Evolutionary conservation across 2,888 invertebrate species (phyloP), one percentile per base, ranked within the genome.

Genomic region (Zelleria hepariella): DNA sequence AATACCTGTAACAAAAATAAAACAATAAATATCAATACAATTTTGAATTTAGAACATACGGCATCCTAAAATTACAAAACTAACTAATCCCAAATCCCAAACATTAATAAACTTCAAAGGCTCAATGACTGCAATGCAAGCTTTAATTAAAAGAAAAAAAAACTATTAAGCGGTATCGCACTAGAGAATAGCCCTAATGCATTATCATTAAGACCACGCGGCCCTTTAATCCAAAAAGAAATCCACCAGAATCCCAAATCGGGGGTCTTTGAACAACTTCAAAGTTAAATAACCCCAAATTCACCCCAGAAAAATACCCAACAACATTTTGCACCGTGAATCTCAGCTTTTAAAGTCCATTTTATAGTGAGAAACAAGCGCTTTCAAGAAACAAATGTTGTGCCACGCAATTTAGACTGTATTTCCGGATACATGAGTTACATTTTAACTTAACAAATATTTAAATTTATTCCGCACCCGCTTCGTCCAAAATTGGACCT

Each of bases 401-500:
- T 27, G 21, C 55, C 78, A 78, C 80, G 85, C 88, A 88, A 87
- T 87, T 87, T 86, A 78, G 83, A 86, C 87, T 86, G 86, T 87
- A 87, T 87, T 80, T 88, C 87, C 87, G 85, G 80, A 75, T 75
- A 86, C 88, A 88, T 85, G 87, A 79, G 88, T 87, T 82, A 87
- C 88, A 88, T 88, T 88, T 88, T 86, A 86, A 87, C 78, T 87
- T 86, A 82, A 86, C 88, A 86, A 86, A 87, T 82, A 86, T 86
- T 88, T 86, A 84, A 87, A 87, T 86, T 86, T 86, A 86, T 85
- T 82, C 86, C 72, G 68, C 59, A 65, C 62, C 65, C 58, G 62
- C 25, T 26, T 20, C 61, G 54, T 20, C 3, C 24, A 15, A 58
- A 52, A 53, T 24, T 58, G 5, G 23, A 53, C 58, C 42, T 42